Percentiles rank a stretch among this genome's conserved stretches.
phyloP scores from a whole-genome alignment of 2,888 invertebrate genomes.

The Choreutis nemorana region DNA sequence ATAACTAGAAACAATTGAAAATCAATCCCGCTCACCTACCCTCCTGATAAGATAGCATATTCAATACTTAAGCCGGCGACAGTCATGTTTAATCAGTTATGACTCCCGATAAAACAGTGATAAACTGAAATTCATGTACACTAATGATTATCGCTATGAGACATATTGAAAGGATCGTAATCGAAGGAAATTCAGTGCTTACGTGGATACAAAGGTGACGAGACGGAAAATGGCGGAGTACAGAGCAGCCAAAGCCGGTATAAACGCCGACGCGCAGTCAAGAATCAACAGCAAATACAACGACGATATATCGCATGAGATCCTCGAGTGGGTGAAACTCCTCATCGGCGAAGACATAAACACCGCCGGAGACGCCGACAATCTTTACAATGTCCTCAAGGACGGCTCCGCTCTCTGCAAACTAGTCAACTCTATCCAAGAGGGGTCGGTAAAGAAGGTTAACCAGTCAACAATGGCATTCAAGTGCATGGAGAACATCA shows the following conservation, averaged over 20 bases:
- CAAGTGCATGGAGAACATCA: slow-evolving; percentile 99
- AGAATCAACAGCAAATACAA: slow-evolving; percentile 96
- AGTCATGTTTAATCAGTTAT: slow-evolving; percentile 5
- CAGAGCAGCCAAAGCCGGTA: slow-evolving; percentile 57
- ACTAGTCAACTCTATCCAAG: slow-evolving; percentile 84
- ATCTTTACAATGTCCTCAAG: slow-evolving; percentile 88
- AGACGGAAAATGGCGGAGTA: slow-evolving; percentile 55
- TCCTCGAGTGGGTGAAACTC: slow-evolving; percentile 90
- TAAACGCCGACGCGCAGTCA: slow-evolving; percentile 58
- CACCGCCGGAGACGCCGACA: slow-evolving; percentile 88
- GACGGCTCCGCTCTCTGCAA: slow-evolving; percentile 92
- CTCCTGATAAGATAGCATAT: background rate
- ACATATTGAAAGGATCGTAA: slow-evolving; percentile 42
- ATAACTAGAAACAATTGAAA: no score
- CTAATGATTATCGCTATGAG: slow-evolving; percentile 44
- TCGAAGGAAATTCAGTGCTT: slow-evolving; percentile 51
- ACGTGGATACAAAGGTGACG: slow-evolving; percentile 43
- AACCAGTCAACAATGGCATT: slow-evolving; percentile 92
- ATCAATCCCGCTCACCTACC: slow-evolving; percentile 1
- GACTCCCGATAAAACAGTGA: slow-evolving; percentile 10
- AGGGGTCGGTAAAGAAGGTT: slow-evolving; percentile 90
- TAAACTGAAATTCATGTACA: slow-evolving; percentile 31
- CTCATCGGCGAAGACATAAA: slow-evolving; percentile 84
- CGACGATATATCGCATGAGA: slow-evolving; percentile 89
- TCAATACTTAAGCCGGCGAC: background rate